Evolutionary conservation across 2,888 invertebrate species (phyloP).

Genomic region (Helicoverpa assulta): DNA sequence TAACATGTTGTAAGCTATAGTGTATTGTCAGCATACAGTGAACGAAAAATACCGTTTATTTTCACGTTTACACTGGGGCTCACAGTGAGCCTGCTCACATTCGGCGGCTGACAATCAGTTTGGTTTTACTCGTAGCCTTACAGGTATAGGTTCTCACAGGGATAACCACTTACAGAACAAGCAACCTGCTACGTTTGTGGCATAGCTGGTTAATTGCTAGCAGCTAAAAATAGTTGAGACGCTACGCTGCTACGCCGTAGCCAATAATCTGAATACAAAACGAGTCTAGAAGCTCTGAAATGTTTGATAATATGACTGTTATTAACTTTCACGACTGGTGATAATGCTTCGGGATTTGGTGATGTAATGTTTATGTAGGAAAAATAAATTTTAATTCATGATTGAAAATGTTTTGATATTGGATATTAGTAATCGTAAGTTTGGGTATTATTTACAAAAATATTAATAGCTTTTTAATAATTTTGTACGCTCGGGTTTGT

Average conservation of each 20-base stretch:
- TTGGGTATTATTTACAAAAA: not conserved
- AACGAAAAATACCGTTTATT: no score
- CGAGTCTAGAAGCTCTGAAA: not conserved
- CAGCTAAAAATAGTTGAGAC: not conserved
- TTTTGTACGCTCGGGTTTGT: not conserved
- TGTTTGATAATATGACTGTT: not conserved
- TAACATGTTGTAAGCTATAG: no score
- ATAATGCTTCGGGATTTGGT: not conserved
- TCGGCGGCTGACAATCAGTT: no score
- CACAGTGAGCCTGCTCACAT: no score
- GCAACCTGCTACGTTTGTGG: no score
- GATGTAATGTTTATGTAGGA: not conserved
- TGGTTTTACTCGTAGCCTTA: no score
- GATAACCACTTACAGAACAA: no score
- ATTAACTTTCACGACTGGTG: not conserved
- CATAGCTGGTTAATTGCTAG: no score
- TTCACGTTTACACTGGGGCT: no score
- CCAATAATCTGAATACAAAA: not conserved
- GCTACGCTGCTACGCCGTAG: slow-evolving; percentile 6
- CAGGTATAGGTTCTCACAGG: no score
- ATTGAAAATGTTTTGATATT: not conserved
- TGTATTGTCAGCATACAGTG: no score
- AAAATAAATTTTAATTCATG: not conserved
- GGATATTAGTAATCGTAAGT: not conserved
- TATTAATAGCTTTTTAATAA: not conserved